A percentile compares a stretch with the other conserved stretches of the same genome.
These are phyloP conservation scores for Orycteropus afer DNA, from an alignment of 2,113 vertebrate genomes.

Conservation along the genomic window DNA sequence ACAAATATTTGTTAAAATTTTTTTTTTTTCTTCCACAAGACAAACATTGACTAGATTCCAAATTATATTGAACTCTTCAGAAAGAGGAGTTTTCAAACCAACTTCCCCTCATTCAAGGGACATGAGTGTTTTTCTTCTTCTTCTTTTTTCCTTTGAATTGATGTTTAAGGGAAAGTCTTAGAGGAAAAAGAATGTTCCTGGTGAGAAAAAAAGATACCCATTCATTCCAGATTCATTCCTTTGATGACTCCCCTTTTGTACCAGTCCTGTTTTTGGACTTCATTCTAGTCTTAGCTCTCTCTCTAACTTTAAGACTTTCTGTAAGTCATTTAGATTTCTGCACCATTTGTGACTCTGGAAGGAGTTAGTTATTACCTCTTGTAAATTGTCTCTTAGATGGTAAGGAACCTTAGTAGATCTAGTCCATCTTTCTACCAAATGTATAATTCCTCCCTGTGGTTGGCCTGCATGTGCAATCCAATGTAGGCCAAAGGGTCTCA, in stretches of 20 bases:
- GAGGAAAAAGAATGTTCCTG: background rate
- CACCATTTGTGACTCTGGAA: background rate
- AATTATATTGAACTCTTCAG: background rate
- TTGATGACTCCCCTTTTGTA: background rate
- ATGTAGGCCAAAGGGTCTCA: background rate
- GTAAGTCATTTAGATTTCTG: background rate
- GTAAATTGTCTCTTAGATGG: background rate
- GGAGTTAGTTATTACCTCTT: background rate
- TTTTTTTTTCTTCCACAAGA: background rate
- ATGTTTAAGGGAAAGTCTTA: background rate
- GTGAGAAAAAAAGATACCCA: background rate
- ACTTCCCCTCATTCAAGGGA: background rate
- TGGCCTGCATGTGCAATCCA: background rate
- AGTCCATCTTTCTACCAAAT: background rate
- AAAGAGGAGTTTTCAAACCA: background rate
- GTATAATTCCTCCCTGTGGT: background rate
- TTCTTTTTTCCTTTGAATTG: no score
- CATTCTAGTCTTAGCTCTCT: background rate
- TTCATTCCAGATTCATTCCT: background rate
- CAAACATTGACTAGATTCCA: background rate
- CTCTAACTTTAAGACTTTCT: background rate
- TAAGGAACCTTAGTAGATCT: background rate
- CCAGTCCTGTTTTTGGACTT: background rate
- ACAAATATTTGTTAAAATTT: background rate
- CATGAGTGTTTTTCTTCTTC: background rate